Conservation (phyloP, 2,888 invertebrate genomes). For the Sesamia inferens region DNA sequence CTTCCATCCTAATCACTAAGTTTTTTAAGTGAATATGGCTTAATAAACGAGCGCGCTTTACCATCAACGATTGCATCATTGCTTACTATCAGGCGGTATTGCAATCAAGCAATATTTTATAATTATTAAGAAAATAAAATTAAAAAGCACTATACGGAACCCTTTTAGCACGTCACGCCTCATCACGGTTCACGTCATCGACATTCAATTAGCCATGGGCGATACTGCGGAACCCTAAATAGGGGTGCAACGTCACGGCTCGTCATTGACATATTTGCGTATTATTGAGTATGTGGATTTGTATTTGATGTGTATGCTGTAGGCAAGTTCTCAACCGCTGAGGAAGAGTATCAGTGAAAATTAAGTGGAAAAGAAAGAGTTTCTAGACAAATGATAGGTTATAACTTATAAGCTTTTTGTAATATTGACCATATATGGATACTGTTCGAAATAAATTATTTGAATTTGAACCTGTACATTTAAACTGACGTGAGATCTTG, state of each 20-base stretch:
- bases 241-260: constrained; percentile 54
- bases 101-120: too few species aligned
- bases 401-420: too few species aligned
- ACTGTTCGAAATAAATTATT: too few species aligned
- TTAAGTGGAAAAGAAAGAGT: neutral
- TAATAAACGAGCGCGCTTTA: too few species aligned
- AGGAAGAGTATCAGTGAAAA: neutral
- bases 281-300: constrained; percentile 51
- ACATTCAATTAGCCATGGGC: constrained; percentile 73
- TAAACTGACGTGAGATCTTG: neutral
- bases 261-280: constrained; percentile 50
- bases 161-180: constrained; percentile 67
- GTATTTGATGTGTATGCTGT: constrained; percentile 5
- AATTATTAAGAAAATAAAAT: too few species aligned
- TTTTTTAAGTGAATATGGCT: too few species aligned
- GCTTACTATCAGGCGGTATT: too few species aligned
- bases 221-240: constrained; percentile 58
- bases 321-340: neutral
- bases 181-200: constrained; percentile 70
- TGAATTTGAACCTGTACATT: too few species aligned
- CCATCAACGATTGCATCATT: too few species aligned
- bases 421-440: too few species aligned
- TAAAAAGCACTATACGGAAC: constrained; percentile 61
- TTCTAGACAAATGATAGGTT: too few species aligned
- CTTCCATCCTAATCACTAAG: too few species aligned